Base-by-base conservation (phyloP, 2,888 invertebrate species). In the Sympetrum striolatum region DNA sequence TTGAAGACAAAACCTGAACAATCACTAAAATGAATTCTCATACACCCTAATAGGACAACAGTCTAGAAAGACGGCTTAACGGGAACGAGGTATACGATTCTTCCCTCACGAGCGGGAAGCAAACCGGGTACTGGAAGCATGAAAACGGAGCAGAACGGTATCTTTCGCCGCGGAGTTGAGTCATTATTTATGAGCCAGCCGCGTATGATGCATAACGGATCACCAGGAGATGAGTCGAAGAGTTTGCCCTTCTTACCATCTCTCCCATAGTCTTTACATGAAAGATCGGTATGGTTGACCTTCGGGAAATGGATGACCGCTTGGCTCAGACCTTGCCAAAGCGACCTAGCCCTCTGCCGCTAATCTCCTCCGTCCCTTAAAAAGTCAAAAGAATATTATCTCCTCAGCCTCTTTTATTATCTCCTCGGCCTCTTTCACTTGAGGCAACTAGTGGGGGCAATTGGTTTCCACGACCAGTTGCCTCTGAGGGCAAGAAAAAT, bases 111-210 rank as follows among this genome's bases (percentile, higher is more conserved):
- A 60, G 18, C 18, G 73, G 25, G 73, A 73, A 73, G 73, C 73
- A 6, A 31, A 18, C 18, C 73, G n/a, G 60, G 22, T 60, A 22
- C 18, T 39, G 44, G 48, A 48, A 6, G 48, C 14, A 0, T 10
- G 80, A 31, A 35, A 25, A 48, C 39, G 48, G 53, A 53, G 31
- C 15, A n/a, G 53, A 31, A 31, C 81, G 53, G 48, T 82, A 82
- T 53, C 82, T 82, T 25, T 25, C 22, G 18, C 44, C 81, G 44
- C 44, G 5, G 82, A 53, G 81, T n/a, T 48, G 81, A 81, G 25
- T n/a, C 82, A n/a, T 82, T 82, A 82, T 82, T 82, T 82, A 82
- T 53, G 82, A 82, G 53, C n/a, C n/a, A n/a, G n/a, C n/a, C n/a
- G n/a, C 53, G n/a, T 53, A 12, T 82, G 82, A 82, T 82, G 82